Conservation (phyloP, 2,113 vertebrate genomes). For the Strix uralensis region DNA sequence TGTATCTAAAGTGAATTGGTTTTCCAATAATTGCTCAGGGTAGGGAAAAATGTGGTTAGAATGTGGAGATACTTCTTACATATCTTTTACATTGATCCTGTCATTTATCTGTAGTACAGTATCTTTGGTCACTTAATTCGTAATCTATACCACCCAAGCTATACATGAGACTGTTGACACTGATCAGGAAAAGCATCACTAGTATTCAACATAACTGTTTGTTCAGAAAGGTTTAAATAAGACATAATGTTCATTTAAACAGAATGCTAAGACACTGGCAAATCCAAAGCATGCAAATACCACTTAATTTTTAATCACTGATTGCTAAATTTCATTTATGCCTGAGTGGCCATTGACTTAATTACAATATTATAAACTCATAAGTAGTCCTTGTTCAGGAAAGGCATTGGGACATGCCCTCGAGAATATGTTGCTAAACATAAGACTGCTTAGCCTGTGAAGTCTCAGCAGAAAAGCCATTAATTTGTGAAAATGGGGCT, state of each 20-base stretch:
- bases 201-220: not conserved
- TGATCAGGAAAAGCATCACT: not conserved
- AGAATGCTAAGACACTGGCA: not conserved
- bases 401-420: not conserved
- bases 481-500: slow-evolving; percentile 28
- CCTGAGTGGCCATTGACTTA: slow-evolving; percentile 12
- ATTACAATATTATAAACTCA: slow-evolving; percentile 7
- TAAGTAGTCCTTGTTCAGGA: slow-evolving; percentile 7
- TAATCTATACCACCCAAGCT: not conserved
- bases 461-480: not conserved
- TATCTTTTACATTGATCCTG: not conserved
- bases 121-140: not conserved
- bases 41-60: not conserved
- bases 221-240: not conserved
- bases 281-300: not conserved
- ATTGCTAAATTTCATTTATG: not conserved
- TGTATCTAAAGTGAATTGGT: not conserved
- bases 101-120: not conserved
- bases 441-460: not conserved
- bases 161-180: not conserved
- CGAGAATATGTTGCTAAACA: not conserved
- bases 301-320: not conserved
- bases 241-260: not conserved
- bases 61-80: not conserved
- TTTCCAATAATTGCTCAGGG: not conserved